These are phyloP conservation scores for Tragelaphus strepsiceros DNA, from an alignment of 2,113 vertebrate genomes.

Conservation along the genomic window DNA sequence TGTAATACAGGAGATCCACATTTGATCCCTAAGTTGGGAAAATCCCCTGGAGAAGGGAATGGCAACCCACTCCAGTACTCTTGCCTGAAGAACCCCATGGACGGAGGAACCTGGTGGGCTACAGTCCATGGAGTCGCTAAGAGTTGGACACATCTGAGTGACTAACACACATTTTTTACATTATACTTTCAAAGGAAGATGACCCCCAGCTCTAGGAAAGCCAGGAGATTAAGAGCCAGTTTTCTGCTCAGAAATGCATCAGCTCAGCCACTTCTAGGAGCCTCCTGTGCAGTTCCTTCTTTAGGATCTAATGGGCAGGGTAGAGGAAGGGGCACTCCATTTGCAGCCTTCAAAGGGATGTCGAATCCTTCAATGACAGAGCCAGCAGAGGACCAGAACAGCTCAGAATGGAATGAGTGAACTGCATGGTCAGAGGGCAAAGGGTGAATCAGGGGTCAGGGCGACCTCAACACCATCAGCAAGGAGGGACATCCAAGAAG, in stretches of 20 bases:
- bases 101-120: not conserved
- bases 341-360: conserved; percentile 57
- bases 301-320: conserved; percentile 9
- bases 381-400: conserved; percentile 68
- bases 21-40: not conserved
- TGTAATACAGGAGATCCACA: not conserved
- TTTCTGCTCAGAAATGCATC: not conserved
- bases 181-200: not conserved
- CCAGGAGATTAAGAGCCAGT: not conserved
- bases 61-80: not conserved
- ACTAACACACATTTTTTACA: not conserved
- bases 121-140: not conserved
- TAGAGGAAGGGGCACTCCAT: conserved; percentile 24
- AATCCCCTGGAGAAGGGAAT: not conserved
- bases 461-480: not conserved
- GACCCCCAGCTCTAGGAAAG: conserved; percentile 22
- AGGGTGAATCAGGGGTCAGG: conserved; percentile 52
- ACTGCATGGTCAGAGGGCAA: conserved; percentile 66
- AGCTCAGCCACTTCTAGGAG: not conserved
- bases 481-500: not conserved
- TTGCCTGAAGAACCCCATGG: not conserved
- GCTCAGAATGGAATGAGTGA: conserved; percentile 59
- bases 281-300: not conserved
- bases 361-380: conserved; percentile 68
- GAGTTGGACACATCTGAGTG: not conserved